phyloP scores from a whole-genome alignment of 2,797 vertebrate species.

The Phylloscopus collybita region DNA sequence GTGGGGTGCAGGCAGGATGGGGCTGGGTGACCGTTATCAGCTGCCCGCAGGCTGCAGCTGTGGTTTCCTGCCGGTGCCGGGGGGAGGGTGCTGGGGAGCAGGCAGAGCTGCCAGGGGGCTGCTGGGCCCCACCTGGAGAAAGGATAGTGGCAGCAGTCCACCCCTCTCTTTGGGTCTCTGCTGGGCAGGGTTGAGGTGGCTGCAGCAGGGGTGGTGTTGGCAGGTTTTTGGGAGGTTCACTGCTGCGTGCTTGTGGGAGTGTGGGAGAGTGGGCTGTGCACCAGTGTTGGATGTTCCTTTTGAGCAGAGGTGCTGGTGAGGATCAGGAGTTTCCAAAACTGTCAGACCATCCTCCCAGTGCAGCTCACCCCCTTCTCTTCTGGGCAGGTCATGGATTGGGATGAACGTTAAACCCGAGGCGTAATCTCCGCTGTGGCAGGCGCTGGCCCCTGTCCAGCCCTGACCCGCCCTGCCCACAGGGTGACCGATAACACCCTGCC shows the following conservation, averaged over 20 bases:
- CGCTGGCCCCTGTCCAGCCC: neutral
- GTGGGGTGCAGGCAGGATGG: slow-evolving; percentile 34
- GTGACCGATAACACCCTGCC: neutral
- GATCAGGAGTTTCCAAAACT: neutral
- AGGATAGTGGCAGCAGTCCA: neutral
- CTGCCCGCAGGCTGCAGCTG: slow-evolving; percentile 52
- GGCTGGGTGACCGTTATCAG: slow-evolving; percentile 63
- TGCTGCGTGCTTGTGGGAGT: rapidly evolving
- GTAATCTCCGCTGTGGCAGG: slow-evolving; percentile 8
- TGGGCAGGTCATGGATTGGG: neutral
- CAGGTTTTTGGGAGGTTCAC: neutral
- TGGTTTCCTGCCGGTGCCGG: slow-evolving; percentile 57
- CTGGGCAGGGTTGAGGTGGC: neutral
- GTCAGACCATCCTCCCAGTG: rapidly evolving
- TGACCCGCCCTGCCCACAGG: neutral
- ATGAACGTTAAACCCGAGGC: neutral
- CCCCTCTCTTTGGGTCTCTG: neutral
- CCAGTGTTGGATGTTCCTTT: too few relatives aligned
- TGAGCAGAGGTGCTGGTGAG: neutral
- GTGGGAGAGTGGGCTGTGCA: rapidly evolving
- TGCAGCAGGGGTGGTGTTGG: neutral
- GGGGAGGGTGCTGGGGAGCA: neutral
- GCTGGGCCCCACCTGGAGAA: neutral
- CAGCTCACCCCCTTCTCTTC: neutral
- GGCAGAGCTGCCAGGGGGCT: neutral